These are phyloP conservation scores for Oryctes rhinoceros DNA, from an alignment of 1,140 invertebrate genomes.

Conservation along the genomic window DNA sequence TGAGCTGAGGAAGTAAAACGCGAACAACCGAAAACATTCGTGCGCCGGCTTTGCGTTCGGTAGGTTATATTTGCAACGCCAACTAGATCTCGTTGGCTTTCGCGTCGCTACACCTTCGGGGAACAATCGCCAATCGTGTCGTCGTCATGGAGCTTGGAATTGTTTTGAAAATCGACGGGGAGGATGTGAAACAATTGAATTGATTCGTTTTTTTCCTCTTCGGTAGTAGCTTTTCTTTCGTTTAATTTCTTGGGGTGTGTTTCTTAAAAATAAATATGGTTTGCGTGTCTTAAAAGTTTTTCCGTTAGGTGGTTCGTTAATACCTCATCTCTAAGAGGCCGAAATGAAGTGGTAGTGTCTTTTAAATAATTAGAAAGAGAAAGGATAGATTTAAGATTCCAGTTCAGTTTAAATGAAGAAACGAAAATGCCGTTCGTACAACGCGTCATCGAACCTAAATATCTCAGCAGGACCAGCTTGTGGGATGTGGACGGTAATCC, in stretches of 20 bases:
- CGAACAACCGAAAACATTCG: neutral
- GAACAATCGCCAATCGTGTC: neutral
- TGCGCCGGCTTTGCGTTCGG: constrained; percentile 6
- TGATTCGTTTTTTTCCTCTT: neutral
- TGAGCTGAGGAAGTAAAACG: neutral
- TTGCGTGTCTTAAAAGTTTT: too few relatives aligned
- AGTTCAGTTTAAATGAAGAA: neutral
- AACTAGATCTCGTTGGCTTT: neutral
- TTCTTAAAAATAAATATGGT: too few relatives aligned
- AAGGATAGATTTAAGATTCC: neutral
- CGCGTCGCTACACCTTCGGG: neutral
- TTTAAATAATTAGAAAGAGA: neutral
- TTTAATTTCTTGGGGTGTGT: too few relatives aligned
- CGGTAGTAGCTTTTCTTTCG: neutral
- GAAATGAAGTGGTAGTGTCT: neutral
- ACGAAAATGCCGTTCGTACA: constrained; percentile 77
- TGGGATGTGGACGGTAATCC: constrained; percentile 67
- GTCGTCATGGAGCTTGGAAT: neutral
- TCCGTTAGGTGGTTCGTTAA: too few relatives aligned
- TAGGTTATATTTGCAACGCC: neutral
- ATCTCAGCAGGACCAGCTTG: constrained; percentile 70
- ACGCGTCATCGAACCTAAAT: constrained; percentile 73
- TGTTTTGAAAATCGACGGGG: neutral
- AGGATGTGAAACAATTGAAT: neutral
- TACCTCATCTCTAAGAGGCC: too few relatives aligned